Base-by-base conservation (phyloP, 2,113 vertebrate species). In the Malurus cyaneus region DNA sequence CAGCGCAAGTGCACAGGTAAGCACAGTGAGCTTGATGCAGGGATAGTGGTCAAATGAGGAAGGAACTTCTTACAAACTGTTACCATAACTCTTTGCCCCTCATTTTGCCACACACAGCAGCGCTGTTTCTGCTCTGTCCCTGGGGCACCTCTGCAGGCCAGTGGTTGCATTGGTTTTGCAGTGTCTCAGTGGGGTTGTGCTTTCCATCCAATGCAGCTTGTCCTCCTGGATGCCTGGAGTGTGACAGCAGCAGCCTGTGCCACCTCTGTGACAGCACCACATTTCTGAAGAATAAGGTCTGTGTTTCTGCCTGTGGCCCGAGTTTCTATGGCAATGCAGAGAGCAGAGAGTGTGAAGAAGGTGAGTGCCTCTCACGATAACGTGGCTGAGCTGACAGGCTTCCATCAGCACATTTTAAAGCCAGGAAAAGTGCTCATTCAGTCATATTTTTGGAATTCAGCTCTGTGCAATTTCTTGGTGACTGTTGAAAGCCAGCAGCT, bases 141-240 rank as follows among this genome's bases (percentile, higher is more conserved):
- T 0, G 23, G 71, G 67, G 20, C 42, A 44, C 46, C 60, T 78
- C 69, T 57, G 39, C 0, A 0, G 10, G 2, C 41, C 85, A 12
- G 41, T 25, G 29, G 10, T 39, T 14, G 9, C 28, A 0, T 2
- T 47, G 69, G 16, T 70, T 78, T 39, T 57, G 67, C 56, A 18
- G 34, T 52, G 25, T 77, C 87, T 94, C 87, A 85, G 4, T 34
- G 62, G 29, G 34, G 11, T 69, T 79, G 32, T 92, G 49, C 31
- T 95, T 96, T 84, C 64, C 66, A 4, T 92, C 77, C 25, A 2
- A 39, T 50, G 29, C 82, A 99, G 99, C 98, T 46, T 99, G 99
- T 93, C 98, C 98, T 12, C 72, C 24, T 2, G 98, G 98, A 39
- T 99, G 99, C 73, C 92, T 98, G 91, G 98, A 97, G 80, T 99